Conservation (phyloP, 2,113 vertebrate genomes). For the Dendrocopos noguchii region DNA sequence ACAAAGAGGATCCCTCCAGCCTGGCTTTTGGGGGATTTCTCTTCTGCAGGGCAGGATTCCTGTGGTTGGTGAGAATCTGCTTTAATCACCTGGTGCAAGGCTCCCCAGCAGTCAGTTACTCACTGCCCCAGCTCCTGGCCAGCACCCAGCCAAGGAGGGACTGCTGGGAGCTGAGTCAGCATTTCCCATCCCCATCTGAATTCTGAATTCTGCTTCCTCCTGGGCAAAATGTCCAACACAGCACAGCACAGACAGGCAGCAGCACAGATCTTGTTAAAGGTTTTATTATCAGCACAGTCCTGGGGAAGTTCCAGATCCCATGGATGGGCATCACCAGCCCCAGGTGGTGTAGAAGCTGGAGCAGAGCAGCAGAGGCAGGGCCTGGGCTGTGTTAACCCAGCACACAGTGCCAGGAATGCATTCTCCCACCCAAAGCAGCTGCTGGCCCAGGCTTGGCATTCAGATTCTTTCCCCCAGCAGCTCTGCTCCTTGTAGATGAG, state of each 20-base stretch:
- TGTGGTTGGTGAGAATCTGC: neutral
- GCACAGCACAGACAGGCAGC: neutral
- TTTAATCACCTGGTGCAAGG: neutral
- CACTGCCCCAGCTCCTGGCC: neutral
- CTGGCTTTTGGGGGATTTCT: neutral
- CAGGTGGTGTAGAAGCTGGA: neutral
- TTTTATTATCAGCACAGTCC: neutral
- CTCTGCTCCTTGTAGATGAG: neutral
- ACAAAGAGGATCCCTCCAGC: neutral
- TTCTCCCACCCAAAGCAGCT: neutral
- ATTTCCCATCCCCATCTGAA: no score
- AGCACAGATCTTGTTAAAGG: neutral
- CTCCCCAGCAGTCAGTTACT: neutral
- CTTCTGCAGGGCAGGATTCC: neutral
- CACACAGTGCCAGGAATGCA: neutral
- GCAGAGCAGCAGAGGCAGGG: neutral
- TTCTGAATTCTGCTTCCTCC: no score
- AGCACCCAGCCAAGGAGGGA: neutral
- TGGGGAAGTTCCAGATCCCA: neutral
- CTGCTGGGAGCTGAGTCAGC: neutral
- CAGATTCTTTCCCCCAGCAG: neutral
- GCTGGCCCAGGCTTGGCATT: neutral
- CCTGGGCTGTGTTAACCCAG: no score
- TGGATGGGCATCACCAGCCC: neutral
- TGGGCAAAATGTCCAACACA: no score